Percentiles rank a stretch among this genome's conserved stretches.
phyloP scores from a whole-genome alignment of 2,888 invertebrate species.

The Harmothoe impar region DNA sequence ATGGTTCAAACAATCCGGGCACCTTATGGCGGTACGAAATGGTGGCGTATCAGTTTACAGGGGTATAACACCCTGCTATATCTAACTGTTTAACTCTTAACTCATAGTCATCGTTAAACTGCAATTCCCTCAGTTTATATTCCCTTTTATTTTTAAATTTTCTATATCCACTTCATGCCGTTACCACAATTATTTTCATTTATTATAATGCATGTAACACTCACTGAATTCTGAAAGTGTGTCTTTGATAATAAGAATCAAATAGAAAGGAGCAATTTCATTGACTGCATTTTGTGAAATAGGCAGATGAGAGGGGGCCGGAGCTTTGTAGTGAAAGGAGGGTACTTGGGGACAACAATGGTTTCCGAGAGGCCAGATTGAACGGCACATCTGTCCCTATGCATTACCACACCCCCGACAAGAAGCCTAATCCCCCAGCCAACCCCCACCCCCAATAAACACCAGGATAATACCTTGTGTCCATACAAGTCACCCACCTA shows the following conservation, averaged over 20 bases:
- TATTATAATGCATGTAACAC: no score
- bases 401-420: conserved; percentile 7
- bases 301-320: not conserved
- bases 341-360: conserved; percentile 37
- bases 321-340: not conserved
- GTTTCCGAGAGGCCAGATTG: not conserved
- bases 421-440: conserved; percentile 8
- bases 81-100: not conserved
- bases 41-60: conserved; percentile 1
- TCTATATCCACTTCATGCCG: no score
- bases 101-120: not conserved
- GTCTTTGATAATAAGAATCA: not conserved
- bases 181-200: no score
- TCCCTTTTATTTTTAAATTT: no score
- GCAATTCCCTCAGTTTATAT: not conserved
- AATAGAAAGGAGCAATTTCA: not conserved
- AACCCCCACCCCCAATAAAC: not conserved
- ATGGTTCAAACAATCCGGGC: conserved; percentile 28
- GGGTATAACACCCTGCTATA: not conserved
- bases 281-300: conserved; percentile 8
- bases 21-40: conserved; percentile 25
- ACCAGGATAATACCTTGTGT: not conserved
- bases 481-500: conserved; percentile 11
- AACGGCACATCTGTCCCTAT: conserved; percentile 15
- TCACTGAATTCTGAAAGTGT: no score